A percentile compares a stretch with the other conserved stretches of the same genome.
Conservation (phyloP, 2,113 vertebrate species). For the rat (Rattus norvegicus) region DNA sequence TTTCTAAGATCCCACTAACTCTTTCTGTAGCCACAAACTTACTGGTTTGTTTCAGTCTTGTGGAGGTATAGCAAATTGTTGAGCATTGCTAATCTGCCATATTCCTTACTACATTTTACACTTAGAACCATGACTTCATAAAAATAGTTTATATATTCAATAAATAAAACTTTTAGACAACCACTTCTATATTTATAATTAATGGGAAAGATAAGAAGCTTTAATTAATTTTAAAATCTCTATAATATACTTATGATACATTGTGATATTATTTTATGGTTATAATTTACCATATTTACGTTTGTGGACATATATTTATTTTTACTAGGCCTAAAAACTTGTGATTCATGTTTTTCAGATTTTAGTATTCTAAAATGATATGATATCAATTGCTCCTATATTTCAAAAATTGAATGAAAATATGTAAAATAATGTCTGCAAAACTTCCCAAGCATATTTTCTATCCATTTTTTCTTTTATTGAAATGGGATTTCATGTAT, state of each 20-base stretch:
- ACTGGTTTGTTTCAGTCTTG: neutral
- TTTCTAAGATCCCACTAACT: neutral
- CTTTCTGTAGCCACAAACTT: neutral
- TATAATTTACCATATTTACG: neutral
- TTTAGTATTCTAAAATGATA: neutral
- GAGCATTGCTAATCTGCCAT: neutral
- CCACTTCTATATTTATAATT: neutral
- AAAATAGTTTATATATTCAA: conserved; percentile 41
- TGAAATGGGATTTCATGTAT: neutral
- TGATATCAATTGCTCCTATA: neutral
- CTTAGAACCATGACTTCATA: neutral
- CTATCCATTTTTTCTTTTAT: neutral
- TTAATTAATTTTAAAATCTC: neutral
- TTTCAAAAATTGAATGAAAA: conserved; percentile 52
- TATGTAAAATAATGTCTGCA: neutral
- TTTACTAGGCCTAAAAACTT: conserved; percentile 12
- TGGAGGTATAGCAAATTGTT: neutral
- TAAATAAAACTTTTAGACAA: neutral
- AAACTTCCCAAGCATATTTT: conserved; percentile 21
- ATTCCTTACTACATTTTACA: neutral
- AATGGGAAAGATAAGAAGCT: neutral
- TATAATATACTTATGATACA: neutral
- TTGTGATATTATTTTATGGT: neutral
- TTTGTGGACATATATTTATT: neutral
- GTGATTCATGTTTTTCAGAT: neutral